phyloP scores from a whole-genome alignment of 2,888 invertebrate species.

The Lycaena phlaeas region DNA sequence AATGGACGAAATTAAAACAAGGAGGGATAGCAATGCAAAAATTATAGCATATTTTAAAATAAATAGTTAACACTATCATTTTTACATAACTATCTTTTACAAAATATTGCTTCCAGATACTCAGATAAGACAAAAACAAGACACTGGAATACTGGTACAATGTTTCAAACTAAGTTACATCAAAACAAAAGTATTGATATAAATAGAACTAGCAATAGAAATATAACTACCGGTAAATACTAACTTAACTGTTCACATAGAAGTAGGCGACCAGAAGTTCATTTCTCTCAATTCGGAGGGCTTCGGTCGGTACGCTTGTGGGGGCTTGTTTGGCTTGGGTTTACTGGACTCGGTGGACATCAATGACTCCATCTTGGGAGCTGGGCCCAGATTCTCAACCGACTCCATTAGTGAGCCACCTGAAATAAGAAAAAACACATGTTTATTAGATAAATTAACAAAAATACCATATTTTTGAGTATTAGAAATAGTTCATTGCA shows the following conservation, averaged over 20 bases:
- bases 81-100: neutral
- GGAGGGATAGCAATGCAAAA: too few species aligned
- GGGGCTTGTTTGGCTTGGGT: conserved; percentile 33
- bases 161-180: neutral
- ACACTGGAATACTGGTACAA: neutral
- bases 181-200: neutral
- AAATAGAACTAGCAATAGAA: neutral
- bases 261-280: conserved; percentile 90
- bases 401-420: conserved; percentile 50
- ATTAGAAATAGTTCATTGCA: too few species aligned
- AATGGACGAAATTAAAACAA: too few species aligned
- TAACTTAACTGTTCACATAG: conserved; percentile 73
- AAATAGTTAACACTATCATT: too few species aligned
- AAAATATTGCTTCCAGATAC: neutral
- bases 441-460: too few species aligned
- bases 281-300: conserved; percentile 84
- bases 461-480: too few species aligned
- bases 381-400: conserved; percentile 58
- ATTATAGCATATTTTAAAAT: too few species aligned
- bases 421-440: conserved; percentile 21
- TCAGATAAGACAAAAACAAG: neutral
- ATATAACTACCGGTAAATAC: neutral
- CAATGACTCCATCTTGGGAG: conserved; percentile 36
- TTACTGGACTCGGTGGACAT: conserved; percentile 27
- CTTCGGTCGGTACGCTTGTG: conserved; percentile 63